A percentile compares a stretch with the other conserved stretches of the same genome.
Evolutionary conservation across 2,888 invertebrate species (phyloP).

Genomic region (Polydrusus pterygomalis): DNA sequence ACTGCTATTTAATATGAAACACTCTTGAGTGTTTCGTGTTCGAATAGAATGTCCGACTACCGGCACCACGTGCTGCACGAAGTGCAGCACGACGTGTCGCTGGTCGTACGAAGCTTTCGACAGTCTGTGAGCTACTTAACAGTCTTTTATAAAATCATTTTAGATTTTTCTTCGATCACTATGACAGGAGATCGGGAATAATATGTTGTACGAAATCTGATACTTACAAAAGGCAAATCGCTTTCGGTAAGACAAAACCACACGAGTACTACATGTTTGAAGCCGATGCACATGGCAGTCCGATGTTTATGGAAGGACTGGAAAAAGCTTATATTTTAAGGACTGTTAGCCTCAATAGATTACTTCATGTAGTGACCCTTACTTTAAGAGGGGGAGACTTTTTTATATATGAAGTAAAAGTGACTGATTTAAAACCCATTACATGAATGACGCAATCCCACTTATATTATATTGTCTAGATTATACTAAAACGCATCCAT

Average conservation of each 20-base stretch:
- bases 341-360: slow-evolving; percentile 68
- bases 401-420: slow-evolving; percentile 68
- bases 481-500: too few relatives aligned
- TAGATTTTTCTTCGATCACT: slow-evolving; percentile 75
- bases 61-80: too few relatives aligned
- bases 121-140: slow-evolving; percentile 2
- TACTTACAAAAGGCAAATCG: slow-evolving; percentile 66
- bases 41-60: too few relatives aligned
- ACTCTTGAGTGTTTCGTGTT: too few relatives aligned
- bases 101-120: too few relatives aligned
- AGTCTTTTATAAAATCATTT: slow-evolving; percentile 21
- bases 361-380: slow-evolving; percentile 78
- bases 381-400: slow-evolving; percentile 74
- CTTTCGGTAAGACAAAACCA: slow-evolving; percentile 68
- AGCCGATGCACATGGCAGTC: slow-evolving; percentile 77
- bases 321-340: slow-evolving; percentile 77
- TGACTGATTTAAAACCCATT: slow-evolving; percentile 63
- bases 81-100: too few relatives aligned
- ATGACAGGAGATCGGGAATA: slow-evolving; percentile 75
- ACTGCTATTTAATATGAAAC: too few relatives aligned
- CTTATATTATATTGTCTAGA: too few relatives aligned
- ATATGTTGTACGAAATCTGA: slow-evolving; percentile 74
- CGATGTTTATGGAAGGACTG: slow-evolving; percentile 75
- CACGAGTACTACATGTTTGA: slow-evolving; percentile 81
- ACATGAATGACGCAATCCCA: slow-evolving; percentile 35